Percentiles rank a stretch among this genome's conserved stretches.
Conservation (phyloP, 2,888 invertebrate species). For the Eupithecia pulchellata region DNA sequence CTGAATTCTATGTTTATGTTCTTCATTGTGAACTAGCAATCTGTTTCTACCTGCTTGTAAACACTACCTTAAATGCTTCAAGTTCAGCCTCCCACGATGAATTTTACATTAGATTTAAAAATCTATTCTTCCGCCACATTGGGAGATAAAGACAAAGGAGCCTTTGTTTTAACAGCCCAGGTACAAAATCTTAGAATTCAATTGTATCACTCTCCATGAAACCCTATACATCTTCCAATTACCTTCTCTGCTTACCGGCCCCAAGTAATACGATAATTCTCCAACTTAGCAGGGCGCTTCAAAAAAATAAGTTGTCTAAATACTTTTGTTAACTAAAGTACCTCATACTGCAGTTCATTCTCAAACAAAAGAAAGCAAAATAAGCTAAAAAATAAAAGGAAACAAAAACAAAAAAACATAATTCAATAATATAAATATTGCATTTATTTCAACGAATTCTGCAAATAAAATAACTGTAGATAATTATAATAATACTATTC, state of each 20-base stretch:
- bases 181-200: conserved; percentile 58
- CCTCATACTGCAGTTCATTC: conserved; percentile 50
- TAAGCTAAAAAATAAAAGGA: conserved; percentile 67
- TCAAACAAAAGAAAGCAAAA: conserved; percentile 54
- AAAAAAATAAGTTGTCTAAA: conserved; percentile 51
- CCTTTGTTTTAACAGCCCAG: conserved; percentile 71
- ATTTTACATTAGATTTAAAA: conserved; percentile 49
- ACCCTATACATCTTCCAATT: conserved; percentile 52
- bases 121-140: conserved; percentile 42
- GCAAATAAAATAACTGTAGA: conserved; percentile 84
- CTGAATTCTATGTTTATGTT: background rate
- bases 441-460: conserved; percentile 86
- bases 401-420: conserved; percentile 79
- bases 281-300: conserved; percentile 58
- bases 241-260: conserved; percentile 65
- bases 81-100: conserved; percentile 67
- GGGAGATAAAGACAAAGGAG: conserved; percentile 57
- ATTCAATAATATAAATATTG: conserved; percentile 86
- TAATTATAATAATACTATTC: conserved; percentile 85
- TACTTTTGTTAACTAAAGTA: conserved; percentile 50
- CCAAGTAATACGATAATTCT: conserved; percentile 60
- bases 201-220: conserved; percentile 51
- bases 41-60: conserved; percentile 54
- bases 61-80: conserved; percentile 23
- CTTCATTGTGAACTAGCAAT: conserved; percentile 61